Base-by-base conservation (phyloP, 2,113 vertebrate genomes). In the Limnothrissa miodon region DNA sequence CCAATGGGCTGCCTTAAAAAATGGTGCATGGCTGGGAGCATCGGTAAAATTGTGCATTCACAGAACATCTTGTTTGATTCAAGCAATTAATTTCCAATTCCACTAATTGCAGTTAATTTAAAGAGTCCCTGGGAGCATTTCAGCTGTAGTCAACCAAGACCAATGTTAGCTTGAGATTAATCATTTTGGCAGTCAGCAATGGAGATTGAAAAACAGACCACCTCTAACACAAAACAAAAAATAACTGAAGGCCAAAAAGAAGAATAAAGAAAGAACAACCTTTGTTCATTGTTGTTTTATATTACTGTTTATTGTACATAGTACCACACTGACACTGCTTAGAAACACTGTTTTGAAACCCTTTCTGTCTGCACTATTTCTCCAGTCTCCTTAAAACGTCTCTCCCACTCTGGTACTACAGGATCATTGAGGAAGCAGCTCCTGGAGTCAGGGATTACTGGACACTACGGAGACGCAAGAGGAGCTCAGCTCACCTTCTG, bases 71-170 rank as follows among this genome's bases (percentile, higher is more conserved):
- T 62, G 80, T 85, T 81, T 81, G 48, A 81, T 36, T 23, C 80
- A 79, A 46, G n/a, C 80, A 82, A 78, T 82, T 78, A 78, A 82
- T 44, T 19, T 82, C 45, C 81, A 82, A 48, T 74, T 74, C 66
- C 66, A 13, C 48, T 82, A 45, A 51, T 78, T 82, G 78, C 13
- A 29, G 42, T 78, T 39, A 39, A 46, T 78, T 46, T 78, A 74
- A 82, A 39, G 66, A 46, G 81, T 82, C 45, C 66, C 81, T 48
- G 33, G 44, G 29, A 39, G 45, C n/a, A 21, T 51, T 82, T 48
- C 42, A 6, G 62, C 66, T 82, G 39, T 46, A 78, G 48, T 10
- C 29, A 78, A 78, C 17, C 62, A 82, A 78, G n/a, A 74, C n/a
- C 45, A 74, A 36, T 74, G 66, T 74, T 74, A 74, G 66, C 66